Percentiles rank a stretch among this genome's conserved stretches.
phyloP scores from a whole-genome alignment of 2,797 vertebrate genomes.

The Todus mexicanus region DNA sequence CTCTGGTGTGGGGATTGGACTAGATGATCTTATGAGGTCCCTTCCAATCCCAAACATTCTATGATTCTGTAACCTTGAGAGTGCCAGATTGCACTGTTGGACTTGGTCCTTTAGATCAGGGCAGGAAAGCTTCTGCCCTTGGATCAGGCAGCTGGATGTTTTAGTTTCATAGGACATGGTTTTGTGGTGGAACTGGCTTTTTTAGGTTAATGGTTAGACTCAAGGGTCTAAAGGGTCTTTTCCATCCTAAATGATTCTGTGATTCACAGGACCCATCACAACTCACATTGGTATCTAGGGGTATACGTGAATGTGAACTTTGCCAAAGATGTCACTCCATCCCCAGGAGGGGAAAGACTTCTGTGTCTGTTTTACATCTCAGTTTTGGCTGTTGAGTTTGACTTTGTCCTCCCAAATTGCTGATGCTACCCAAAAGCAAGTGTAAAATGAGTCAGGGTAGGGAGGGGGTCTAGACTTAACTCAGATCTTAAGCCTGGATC shows the following conservation, averaged over 20 bases:
- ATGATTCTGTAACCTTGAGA: accelerated
- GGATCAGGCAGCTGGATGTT: neutral
- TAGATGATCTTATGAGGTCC: too few relatives aligned
- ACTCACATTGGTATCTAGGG: accelerated
- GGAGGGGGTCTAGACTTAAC: neutral
- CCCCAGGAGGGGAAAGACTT: neutral
- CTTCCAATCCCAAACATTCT: too few relatives aligned
- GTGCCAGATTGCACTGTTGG: neutral
- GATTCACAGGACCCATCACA: neutral
- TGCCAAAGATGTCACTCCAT: neutral
- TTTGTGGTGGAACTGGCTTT: neutral
- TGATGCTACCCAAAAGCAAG: neutral
- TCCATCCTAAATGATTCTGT: accelerated
- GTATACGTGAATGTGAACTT: accelerated
- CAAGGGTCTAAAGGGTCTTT: neutral
- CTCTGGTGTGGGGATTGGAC: too few relatives aligned
- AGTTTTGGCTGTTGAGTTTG: neutral
- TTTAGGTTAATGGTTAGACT: neutral
- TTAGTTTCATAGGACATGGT: accelerated
- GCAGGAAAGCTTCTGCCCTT: neutral
- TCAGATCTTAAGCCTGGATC: neutral
- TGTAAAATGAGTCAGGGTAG: neutral
- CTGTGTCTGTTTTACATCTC: neutral
- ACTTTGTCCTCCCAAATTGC: neutral
- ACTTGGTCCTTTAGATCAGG: neutral